Percentiles rank a stretch among this genome's conserved stretches.
Conservation (phyloP, 2,888 invertebrate species). For the Drosophila antonietae region DNA sequence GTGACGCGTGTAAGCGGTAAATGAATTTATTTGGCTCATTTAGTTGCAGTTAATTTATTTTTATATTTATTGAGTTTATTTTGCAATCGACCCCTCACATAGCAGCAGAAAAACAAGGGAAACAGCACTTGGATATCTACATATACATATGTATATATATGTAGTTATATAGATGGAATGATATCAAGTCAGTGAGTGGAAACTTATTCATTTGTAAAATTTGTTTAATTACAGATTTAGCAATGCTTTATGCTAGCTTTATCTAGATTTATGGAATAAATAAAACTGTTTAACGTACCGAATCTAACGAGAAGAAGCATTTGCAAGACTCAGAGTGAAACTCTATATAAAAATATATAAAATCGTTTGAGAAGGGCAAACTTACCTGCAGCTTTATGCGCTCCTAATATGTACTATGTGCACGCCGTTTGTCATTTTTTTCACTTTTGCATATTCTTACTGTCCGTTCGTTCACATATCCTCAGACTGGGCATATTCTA, state of each 20-base stretch:
- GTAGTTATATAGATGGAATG: background rate
- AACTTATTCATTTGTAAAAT: background rate
- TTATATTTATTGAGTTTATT: conserved; percentile 75
- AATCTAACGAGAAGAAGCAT: too few species aligned
- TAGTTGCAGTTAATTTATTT: conserved; percentile 72
- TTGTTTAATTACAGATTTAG: background rate
- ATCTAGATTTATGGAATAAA: background rate
- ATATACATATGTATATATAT: background rate
- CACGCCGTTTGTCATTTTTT: background rate
- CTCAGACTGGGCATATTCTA: conserved; percentile 16
- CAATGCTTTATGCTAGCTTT: too few species aligned
- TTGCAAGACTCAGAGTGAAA: too few species aligned
- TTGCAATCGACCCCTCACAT: conserved; percentile 16
- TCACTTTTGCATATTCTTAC: background rate
- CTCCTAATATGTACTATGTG: background rate
- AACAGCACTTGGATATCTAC: background rate
- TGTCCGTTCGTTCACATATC: background rate
- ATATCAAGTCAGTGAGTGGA: background rate
- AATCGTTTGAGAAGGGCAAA: background rate
- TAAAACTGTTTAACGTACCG: background rate
- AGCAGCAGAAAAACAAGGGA: background rate
- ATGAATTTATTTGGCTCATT: conserved; percentile 78
- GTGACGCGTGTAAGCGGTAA: conserved; percentile 67
- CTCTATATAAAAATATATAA: background rate
- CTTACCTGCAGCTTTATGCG: background rate